Base-by-base conservation (phyloP, 2,113 vertebrate genomes). In the Notarius quadriscutis region DNA sequence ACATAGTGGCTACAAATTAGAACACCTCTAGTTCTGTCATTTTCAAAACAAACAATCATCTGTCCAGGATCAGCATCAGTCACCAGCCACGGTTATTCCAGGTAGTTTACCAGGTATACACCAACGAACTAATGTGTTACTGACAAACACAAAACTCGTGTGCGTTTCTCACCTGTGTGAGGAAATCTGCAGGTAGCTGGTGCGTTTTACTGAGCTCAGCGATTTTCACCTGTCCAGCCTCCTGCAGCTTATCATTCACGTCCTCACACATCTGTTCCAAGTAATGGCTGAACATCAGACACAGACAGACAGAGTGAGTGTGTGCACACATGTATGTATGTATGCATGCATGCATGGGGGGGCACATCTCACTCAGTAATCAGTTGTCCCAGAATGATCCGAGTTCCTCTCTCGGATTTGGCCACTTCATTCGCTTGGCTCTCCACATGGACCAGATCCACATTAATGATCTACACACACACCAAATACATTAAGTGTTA, bases 231-330 rank as follows among this genome's bases (percentile, higher is more conserved):
- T 97, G 94, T n/a, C 98, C 98, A 27, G 96, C 96, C 93, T 97
- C 97, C 91, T 99, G 98, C 41, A 99, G 94, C 92, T 98, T 98
- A 93, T 99, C 98, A 89, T 99, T 99, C 90, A 98, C 94, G 89
- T 99, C 98, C 94, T 99, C 98, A 17, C 97, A 97, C 90, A 99
- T 87, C 3, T 93, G 96, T 93, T 99, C 94, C 93, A 99, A 93
- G 89, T 99, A 99, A 60, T 88, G 94, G 89, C 98, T 96, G 80
- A 55, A 63, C 63, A 79, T 27, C n/a, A 25, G 60, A 7, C 14
- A 63, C 22, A 74, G 10, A 57, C 17, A 77, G 41, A 22, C n/a
- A 51, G n/a, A 81, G 34, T 34, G 57, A 27, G 48, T 22, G 74
- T n/a, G 8, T 27, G 58, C 0, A 34, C 30, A 41, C 41, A 34